Conservation (phyloP, 2,113 vertebrate genomes). For the Epinephelus cyanopodus region DNA sequence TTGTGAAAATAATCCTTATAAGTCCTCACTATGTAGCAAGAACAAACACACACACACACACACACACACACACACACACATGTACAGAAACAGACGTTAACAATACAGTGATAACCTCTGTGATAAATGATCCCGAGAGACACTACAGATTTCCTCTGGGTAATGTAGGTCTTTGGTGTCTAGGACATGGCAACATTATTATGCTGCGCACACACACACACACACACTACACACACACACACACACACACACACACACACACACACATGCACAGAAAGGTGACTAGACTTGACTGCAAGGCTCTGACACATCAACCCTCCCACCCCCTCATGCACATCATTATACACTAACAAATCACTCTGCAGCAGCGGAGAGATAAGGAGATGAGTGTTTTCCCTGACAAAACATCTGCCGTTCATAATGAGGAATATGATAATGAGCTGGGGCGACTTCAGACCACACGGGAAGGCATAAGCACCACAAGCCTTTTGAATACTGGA, state of each 20-base stretch:
- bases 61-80: conserved; percentile 13
- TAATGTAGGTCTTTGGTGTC: conserved; percentile 68
- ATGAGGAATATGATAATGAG: conserved; percentile 64
- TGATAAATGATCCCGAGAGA: conserved; percentile 69
- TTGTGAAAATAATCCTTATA: no score
- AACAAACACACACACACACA: not conserved
- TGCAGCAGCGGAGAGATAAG: conserved; percentile 48
- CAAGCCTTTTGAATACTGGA: not conserved
- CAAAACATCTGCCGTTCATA: conserved; percentile 69
- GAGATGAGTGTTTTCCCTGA: conserved; percentile 57
- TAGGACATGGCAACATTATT: conserved; percentile 70
- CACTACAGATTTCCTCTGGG: conserved; percentile 51
- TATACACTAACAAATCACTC: conserved; percentile 51
- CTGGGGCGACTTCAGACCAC: not conserved
- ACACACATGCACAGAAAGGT: conserved; percentile 45
- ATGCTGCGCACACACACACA: conserved; percentile 63
- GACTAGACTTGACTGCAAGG: conserved; percentile 49
- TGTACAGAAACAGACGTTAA: conserved; percentile 36
- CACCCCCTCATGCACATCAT: conserved; percentile 38
- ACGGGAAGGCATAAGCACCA: conserved; percentile 3
- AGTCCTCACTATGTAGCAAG: not conserved
- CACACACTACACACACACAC: conserved; percentile 3
- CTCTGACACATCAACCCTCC: conserved; percentile 37
- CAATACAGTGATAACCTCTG: conserved; percentile 72
- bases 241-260: not conserved